Base-by-base conservation (phyloP, 1,140 invertebrate genomes). In the Choristoneura fumiferana region DNA sequence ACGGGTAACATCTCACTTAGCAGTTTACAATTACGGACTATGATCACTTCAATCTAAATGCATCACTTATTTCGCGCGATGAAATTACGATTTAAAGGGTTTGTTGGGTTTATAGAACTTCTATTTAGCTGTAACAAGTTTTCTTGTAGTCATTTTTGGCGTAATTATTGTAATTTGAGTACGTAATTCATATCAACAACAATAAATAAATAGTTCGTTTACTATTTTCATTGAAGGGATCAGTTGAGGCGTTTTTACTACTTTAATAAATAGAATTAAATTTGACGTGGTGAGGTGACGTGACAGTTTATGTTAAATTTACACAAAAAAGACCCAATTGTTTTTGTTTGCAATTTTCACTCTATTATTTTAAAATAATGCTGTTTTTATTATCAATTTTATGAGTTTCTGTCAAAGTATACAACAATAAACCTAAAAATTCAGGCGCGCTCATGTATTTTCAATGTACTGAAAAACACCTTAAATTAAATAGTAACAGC, bases 1-100 rank as follows among this genome's bases (percentile, higher is more conserved):
- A 79, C 62, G 15, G 85, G 85, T 76, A 88, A 69, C 85, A 88
- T 88, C 71, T 84, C 77, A 76, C 63, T 49, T 22, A 8, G 29
- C 18, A 57, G 62, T 63, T 60, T 71, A 78, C 65, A 78, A 63
- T 60, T 55, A 69, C 57, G 67, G 67, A 35, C 55, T 35, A 69
- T 67, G n/a, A 4, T n/a, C 35, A 18, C 14, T 70, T 67, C 75
- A 85, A 88, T 88, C 85, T 78, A 73, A 65, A 71, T 67, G 76
- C 85, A 88, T 88, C 85, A 60, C 81, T 66, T 33, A 34, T 64
- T 62, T 71, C 40, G 39, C 17, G 35, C 14, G 37, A 77, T 60
- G 45, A 76, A 73, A 84, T 35, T 36, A 0, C 5, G 36, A 39
- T 76, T 69, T 73, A 55, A 67, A 29, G 39, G 18, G 64, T 59